Evolutionary conservation across 2,113 vertebrate species (phyloP), one percentile per base, ranked within the genome.

Genomic region (Vidua macroura): DNA sequence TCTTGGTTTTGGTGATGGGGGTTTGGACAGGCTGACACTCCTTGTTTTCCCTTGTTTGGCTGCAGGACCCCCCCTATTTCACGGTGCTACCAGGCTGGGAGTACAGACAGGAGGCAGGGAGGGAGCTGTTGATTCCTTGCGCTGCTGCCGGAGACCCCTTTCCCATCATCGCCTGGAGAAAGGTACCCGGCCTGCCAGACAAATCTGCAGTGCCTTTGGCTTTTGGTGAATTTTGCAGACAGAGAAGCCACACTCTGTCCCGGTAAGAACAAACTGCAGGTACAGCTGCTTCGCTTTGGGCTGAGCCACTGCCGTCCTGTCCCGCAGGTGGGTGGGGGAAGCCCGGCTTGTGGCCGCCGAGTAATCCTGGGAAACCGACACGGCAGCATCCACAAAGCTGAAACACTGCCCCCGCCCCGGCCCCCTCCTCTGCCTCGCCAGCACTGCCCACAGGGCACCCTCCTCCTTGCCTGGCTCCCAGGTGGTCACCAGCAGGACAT

Each of bases 61-160:
- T 91, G 11, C 95, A 99, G 99, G 99, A 99, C 97, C 99, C 99
- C 96, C 99, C 99, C 98, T 99, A 99, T 98, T 99, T 99, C 98
- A 99, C 99, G 95, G 99, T 99, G 98, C 99, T 99, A 98, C 99
- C 99, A 94, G 99, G 99, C 97, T 99, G 99, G 98, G 99, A 99
- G 97, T 99, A 99, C 96, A 98, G 99, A 97, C 99, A 99, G 97
- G 99, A 99, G 98, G 99, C 99, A 53, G 99, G 99, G 92, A 99
- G 99, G 98, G 99, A 99, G 97, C 98, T 99, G 92, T 98, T 99
- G 92, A 99, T 99, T 96, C 99, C 99, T 94, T 99, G 99, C 80
- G 99, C 99, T 91, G 99, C 99, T 84, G 99, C 99, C 56, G 99
- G 99, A 98, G 99, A 99, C 96, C 99, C 99, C 74, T 99, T 99